Evolutionary conservation across 2,113 vertebrate genomes (phyloP).

Genomic region (Marmota flaviventris): DNA sequence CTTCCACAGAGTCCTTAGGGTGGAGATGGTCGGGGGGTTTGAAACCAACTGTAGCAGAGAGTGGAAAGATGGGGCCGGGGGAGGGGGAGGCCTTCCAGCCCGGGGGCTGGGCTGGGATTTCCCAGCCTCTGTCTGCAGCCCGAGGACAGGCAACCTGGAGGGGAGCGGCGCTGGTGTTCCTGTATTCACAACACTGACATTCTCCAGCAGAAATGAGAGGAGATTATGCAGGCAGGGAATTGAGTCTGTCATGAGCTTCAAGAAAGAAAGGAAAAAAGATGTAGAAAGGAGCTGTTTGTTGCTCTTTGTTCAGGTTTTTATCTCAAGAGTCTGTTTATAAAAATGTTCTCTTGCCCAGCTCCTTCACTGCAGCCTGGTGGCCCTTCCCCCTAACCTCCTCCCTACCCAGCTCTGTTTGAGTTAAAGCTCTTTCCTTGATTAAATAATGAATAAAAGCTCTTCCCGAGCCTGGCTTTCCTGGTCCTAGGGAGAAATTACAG

Average conservation of each 20-base stretch:
- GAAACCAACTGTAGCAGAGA: neutral
- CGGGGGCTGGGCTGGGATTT: neutral
- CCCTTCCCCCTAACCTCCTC: neutral
- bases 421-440: slow-evolving; percentile 80
- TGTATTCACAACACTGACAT: slow-evolving; percentile 56
- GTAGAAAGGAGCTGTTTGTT: slow-evolving; percentile 66
- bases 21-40: neutral
- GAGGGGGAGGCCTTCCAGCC: neutral
- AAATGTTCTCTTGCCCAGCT: slow-evolving; percentile 55
- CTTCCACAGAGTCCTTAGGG: neutral
- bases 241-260: slow-evolving; percentile 73
- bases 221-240: slow-evolving; percentile 72
- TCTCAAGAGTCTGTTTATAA: slow-evolving; percentile 75
- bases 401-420: slow-evolving; percentile 30
- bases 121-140: neutral
- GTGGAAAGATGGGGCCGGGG: neutral
- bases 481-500: slow-evolving; percentile 68
- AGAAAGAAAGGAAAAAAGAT: slow-evolving; percentile 51
- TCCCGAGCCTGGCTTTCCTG: slow-evolving; percentile 57
- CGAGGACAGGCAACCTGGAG: neutral
- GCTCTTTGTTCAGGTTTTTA: slow-evolving; percentile 80
- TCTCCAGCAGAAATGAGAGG: slow-evolving; percentile 67
- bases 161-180: slow-evolving; percentile 1
- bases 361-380: neutral
- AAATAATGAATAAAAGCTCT: slow-evolving; percentile 78